These are phyloP conservation scores for Myotis yumanensis DNA, from an alignment of 2,113 vertebrate species.

Conservation along the genomic window DNA sequence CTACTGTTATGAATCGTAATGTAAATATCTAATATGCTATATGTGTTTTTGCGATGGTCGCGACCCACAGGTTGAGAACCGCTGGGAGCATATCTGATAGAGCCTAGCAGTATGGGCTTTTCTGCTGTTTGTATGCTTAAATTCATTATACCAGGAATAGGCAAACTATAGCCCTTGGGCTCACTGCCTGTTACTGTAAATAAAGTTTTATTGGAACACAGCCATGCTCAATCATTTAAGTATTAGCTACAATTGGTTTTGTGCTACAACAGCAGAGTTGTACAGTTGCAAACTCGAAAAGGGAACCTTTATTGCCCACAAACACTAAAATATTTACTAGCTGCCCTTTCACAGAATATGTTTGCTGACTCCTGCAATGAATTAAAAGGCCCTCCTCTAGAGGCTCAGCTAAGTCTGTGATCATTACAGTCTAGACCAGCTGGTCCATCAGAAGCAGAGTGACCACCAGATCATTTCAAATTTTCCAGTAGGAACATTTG, in stretches of 20 bases:
- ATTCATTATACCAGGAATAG: background rate
- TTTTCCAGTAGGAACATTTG: background rate
- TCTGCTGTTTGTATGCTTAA: background rate
- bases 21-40: too few relatives aligned
- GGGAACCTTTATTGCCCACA: background rate
- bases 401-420: background rate
- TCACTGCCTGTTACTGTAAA: background rate
- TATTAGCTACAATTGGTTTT: background rate
- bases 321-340: slow-evolving; percentile 17
- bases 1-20: too few relatives aligned
- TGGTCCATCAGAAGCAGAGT: background rate
- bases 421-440: background rate
- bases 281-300: background rate
- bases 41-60: too few relatives aligned
- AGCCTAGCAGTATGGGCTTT: background rate
- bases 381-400: background rate
- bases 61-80: too few relatives aligned
- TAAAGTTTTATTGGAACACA: slow-evolving; percentile 5
- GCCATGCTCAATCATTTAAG: background rate
- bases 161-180: background rate
- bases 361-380: background rate
- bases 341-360: background rate
- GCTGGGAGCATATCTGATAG: background rate
- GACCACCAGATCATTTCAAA: background rate
- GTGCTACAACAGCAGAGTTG: background rate